Base-by-base conservation (phyloP, 2,888 invertebrate genomes). In the Ditylenchus weischeri region DNA sequence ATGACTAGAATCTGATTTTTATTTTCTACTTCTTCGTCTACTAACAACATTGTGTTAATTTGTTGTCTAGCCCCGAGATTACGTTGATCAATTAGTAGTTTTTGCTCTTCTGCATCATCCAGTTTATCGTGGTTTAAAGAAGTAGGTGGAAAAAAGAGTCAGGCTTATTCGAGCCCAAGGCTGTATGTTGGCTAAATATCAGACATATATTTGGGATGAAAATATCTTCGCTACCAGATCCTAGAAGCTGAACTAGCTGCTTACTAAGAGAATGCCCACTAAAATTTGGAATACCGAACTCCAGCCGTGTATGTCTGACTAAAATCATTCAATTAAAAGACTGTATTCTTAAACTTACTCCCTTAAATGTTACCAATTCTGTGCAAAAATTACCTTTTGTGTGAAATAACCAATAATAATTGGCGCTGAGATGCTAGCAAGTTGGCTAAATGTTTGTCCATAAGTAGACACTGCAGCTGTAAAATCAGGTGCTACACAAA, bases 401-500 rank as follows among this genome's bases (percentile, higher is more conserved):
- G 79, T 79, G 47, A 78, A 71, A 54, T 72, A 62, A 13, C 79
- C 79, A 63, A 80, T 73, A 51, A 78, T 50, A 49, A 76, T 60
- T 0, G 80, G 80, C 19, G 79, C 76, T 43, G 78, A 36, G 13
- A 76, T 72, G 50, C 72, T 72, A 15, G 75, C 80, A 47, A 70
- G 65, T 60, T 79, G 77, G 0, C 78, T 73, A 69, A 74, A 80
- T 58, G 73, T 64, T 64, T 80, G 80, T 21, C 76, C 72, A 65
- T 80, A 80, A 18, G 79, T 76, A 6, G 77, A 77, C 23, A 80
- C 73, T 19, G 76, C 75, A 13, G 80, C 78, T n/a, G 80, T 80
- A 72, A 75, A 80, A 70, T 72, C 70, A 4, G 80, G 80, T 3
- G 79, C 76, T 19, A 79, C 76, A 21, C 75, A 71, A 4, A 80